Base-by-base conservation (phyloP, 2,797 vertebrate species). In the Glossophaga mutica region DNA sequence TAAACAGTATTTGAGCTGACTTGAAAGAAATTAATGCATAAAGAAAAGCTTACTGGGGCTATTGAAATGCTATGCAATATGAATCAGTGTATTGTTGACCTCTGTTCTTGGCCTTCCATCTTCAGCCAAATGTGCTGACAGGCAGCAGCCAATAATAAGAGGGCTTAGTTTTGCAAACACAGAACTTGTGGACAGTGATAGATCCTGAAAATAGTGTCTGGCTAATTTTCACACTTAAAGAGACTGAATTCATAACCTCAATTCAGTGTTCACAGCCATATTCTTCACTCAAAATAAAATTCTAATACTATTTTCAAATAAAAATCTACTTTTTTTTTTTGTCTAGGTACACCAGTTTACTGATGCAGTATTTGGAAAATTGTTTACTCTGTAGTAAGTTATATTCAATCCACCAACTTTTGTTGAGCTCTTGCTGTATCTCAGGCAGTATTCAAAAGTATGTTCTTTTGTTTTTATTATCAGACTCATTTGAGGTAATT, bases 211-310 rank as follows among this genome's bases (percentile, higher is more conserved):
- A 32, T 42, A 57, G 14, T 71, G 29, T 87, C 18, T 77, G 59
- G 67, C 37, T 76, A 26, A 44, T 83, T 76, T 59, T 87, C 81
- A 90, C 26, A 39, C 32, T 93, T 82, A 62, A 73, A 67, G 34
- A 62, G n/a, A 96, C 42, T 90, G 57, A 87, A 87, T 78, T 77
- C 29, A 71, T 77, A 85, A 90, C 62, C 9, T 91, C 65, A 71
- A 19, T 87, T 79, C 24, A 76, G 22, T 91, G 18, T 83, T 87
- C 22, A 67, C 5, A 67, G 26, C 29, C 55, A 67, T 8, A 3
- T 55, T 90, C 39, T 89, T 92, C 74, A 92, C n/a, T 87, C 19
- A 89, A 1, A 87, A 46, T n/a, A 76, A 68, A 59, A 78, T 77
- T 84, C 22, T 79, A 73, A 62, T 78, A 39, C 5, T 57, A 59